These are phyloP conservation scores for Chrysemys picta DNA, from an alignment of 2,113 vertebrate genomes.

Conservation along the genomic window DNA sequence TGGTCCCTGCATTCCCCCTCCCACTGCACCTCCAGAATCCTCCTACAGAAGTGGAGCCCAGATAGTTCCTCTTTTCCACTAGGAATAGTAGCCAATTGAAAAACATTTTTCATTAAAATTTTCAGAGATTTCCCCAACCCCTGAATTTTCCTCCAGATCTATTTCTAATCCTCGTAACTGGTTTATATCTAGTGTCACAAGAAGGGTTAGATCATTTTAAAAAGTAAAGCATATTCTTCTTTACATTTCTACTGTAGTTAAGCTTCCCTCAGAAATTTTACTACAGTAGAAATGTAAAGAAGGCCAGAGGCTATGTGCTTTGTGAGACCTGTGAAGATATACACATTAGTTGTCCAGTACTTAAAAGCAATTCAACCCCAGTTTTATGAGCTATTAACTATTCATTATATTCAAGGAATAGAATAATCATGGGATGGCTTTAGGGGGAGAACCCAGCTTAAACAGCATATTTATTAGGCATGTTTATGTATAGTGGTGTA, in stretches of 20 bases:
- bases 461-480: background rate
- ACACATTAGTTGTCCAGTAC: background rate
- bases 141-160: rapidly evolving
- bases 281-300: too few species aligned
- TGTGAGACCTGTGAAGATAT: background rate
- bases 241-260: background rate
- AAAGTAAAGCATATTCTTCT: background rate
- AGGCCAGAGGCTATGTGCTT: background rate
- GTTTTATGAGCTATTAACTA: background rate
- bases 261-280: background rate
- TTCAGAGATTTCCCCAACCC: background rate
- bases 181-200: background rate
- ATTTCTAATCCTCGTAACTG: background rate
- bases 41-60: background rate
- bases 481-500: background rate
- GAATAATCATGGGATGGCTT: background rate
- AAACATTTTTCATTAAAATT: background rate
- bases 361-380: background rate
- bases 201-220: background rate
- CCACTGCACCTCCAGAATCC: background rate
- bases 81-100: background rate
- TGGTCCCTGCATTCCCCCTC: background rate
- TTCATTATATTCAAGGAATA: background rate
- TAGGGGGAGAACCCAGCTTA: background rate
- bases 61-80: background rate